Evolutionary conservation across 2,888 invertebrate genomes (phyloP), one percentile per base, ranked within the genome.

Genomic region (Harmothoe impar): DNA sequence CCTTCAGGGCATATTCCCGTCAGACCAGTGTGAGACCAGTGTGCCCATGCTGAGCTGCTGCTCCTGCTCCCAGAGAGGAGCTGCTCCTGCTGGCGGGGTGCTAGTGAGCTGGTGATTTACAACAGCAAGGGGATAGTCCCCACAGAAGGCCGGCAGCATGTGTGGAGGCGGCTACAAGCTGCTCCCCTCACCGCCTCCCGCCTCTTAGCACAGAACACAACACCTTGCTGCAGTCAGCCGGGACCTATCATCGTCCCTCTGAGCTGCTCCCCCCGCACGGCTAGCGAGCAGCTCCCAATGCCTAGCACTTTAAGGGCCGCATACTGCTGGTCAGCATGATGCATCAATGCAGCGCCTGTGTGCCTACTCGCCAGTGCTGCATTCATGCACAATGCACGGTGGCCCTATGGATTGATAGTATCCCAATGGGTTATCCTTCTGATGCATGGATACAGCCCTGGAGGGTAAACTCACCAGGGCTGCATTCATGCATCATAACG

Each of bases 91-190:
- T 20, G 7, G 62, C 5, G 43, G 43, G 43, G 43, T 43, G 43
- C 43, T 10, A 43, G 43, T 43, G 62, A 62, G 62, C n/a, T 62
- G 62, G 62, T 62, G 62, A 62, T 62, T 62, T 62, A 62, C 23
- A n/a, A n/a, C 62, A n/a, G 20, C 12, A 62, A 62, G 20, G 62
- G n/a, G 62, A 62, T 62, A 62, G 62, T 62, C 62, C 62, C 62
- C 20, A 62, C 25, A 29, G 72, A 72, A 72, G 72, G 72, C n/a
- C 17, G 72, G 72, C 29, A 15, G 72, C 72, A 72, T 72, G 72
- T 29, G 29, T 72, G 20, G 15, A 29, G 3, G 25, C 29, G 17
- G 17, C 3, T 29, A 25, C 29, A 72, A 29, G 15, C 72, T 72
- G 72, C 72, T 72, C 25, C 25, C n/a, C 25, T 72, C 72, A 72